Evolutionary conservation across 2,888 invertebrate genomes (phyloP).

Genomic region (Drosophila greeni): DNA sequence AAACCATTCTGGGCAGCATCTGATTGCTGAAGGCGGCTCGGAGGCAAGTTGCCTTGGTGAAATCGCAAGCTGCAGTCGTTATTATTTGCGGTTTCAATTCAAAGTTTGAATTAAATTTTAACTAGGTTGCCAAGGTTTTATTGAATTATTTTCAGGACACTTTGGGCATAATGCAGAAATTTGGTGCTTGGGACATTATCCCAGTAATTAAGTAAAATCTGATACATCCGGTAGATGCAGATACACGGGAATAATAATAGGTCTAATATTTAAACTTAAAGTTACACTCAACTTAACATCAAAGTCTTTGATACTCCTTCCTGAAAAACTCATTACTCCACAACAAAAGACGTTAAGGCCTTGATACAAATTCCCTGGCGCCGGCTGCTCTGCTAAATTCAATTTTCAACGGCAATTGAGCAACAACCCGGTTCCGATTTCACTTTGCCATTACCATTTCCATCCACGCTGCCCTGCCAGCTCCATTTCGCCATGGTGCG

Average conservation of each 20-base stretch:
- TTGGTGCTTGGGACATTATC: not conserved
- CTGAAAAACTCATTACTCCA: not conserved
- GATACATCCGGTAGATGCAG: not conserved
- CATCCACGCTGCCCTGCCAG: constrained; percentile 8
- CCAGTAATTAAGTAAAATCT: not conserved
- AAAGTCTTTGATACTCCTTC: not conserved
- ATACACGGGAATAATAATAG: not conserved
- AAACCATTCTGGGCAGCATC: constrained; percentile 20
- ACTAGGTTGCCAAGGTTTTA: not conserved
- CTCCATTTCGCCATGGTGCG: constrained; percentile 8
- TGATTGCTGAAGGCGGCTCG: constrained; percentile 23
- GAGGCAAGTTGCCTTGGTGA: constrained; percentile 2
- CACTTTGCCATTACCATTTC: constrained; percentile 25
- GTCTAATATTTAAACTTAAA: not conserved
- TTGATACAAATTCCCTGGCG: not conserved
- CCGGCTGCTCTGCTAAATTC: constrained; percentile 18
- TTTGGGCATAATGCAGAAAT: not conserved
- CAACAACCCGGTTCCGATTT: constrained; percentile 16
- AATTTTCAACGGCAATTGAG: constrained; percentile 22
- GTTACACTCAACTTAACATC: not conserved
- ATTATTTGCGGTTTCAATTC: constrained; percentile 3
- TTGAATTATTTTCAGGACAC: not conserved
- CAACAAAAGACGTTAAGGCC: not conserved
- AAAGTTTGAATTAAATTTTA: not conserved
- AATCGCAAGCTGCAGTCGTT: constrained; percentile 5